Conservation (phyloP, 2,797 vertebrate genomes). For the Luscinia luscinia region DNA sequence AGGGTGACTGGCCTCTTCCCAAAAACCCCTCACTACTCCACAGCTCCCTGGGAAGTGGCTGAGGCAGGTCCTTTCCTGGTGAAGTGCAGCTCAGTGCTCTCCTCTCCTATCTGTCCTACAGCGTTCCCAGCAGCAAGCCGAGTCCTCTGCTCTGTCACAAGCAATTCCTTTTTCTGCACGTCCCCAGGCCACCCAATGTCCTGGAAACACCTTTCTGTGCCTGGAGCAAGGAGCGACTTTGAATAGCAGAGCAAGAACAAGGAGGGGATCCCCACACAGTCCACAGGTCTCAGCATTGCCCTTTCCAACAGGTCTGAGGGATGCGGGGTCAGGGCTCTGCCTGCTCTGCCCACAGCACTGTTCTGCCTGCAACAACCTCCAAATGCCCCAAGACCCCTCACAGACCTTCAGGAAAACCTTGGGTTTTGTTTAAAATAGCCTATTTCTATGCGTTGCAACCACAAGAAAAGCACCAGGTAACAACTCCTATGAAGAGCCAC, state of each 20-base stretch:
- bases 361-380: neutral
- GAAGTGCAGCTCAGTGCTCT: neutral
- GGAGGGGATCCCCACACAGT: neutral
- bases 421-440: neutral
- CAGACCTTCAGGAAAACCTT: neutral
- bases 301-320: neutral
- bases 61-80: neutral
- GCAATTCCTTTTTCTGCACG: neutral
- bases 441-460: neutral
- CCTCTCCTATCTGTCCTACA: neutral
- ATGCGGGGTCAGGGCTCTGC: accelerated
- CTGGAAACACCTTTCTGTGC: slow-evolving; percentile 7
- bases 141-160: slow-evolving; percentile 36
- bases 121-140: neutral
- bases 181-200: neutral
- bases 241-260: neutral
- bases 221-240: neutral
- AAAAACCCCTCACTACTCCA: neutral
- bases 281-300: accelerated
- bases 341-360: neutral
- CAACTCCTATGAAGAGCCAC: neutral
- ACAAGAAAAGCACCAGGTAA: neutral
- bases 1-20: neutral
- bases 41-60: neutral
- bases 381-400: neutral